phyloP scores from a whole-genome alignment of 2,888 invertebrate genomes.

The Chironomus tentans region DNA sequence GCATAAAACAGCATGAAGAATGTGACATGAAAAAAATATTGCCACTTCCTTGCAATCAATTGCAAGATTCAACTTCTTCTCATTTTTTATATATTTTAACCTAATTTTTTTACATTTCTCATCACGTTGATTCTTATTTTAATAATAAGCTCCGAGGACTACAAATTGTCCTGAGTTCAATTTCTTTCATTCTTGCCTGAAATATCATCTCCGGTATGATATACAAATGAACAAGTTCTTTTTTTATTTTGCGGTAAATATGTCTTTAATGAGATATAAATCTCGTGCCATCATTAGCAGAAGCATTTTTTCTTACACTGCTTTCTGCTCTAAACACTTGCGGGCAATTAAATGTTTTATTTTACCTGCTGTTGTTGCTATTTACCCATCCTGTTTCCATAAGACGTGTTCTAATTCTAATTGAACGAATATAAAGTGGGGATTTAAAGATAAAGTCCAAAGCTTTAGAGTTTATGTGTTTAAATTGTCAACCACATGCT shows the following conservation, averaged over 20 bases:
- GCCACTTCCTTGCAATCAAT: slow-evolving; percentile 4
- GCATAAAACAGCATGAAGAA: not conserved
- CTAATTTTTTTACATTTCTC: not conserved
- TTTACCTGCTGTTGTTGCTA: not conserved
- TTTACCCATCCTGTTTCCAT: not conserved
- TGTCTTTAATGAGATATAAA: slow-evolving; percentile 24
- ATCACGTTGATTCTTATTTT: not conserved
- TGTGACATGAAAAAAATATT: not conserved
- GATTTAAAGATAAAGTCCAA: too few relatives aligned
- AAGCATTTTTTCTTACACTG: not conserved
- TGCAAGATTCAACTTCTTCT: not conserved
- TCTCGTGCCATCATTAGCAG: slow-evolving; percentile 22
- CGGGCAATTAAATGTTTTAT: not conserved
- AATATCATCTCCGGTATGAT: not conserved
- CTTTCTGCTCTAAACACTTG: not conserved
- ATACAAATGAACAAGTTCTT: not conserved
- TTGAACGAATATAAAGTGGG: too few relatives aligned
- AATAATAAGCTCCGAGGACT: not conserved
- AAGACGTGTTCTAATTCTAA: too few relatives aligned
- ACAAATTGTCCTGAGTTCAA: not conserved
- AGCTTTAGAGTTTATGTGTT: too few relatives aligned
- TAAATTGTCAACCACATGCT: too few relatives aligned
- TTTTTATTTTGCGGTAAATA: not conserved
- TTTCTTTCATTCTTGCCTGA: not conserved
- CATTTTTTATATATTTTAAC: not conserved